phyloP scores from a whole-genome alignment of 2,888 invertebrate species.

The Polydrusus cervinus region DNA sequence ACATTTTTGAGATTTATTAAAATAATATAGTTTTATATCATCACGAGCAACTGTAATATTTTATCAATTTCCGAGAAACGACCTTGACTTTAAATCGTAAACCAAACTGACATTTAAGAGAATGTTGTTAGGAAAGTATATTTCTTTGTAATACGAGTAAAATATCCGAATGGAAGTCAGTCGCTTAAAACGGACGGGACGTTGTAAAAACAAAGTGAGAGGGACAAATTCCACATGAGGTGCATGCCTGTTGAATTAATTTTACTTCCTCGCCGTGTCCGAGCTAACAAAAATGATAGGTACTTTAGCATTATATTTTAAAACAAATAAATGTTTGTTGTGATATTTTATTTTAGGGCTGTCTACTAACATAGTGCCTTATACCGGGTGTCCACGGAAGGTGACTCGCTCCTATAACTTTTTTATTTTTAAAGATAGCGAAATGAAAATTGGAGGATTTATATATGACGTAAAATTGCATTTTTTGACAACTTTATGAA shows the following conservation, averaged over 20 bases:
- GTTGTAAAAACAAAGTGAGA: conserved; percentile 26
- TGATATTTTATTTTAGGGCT: no score
- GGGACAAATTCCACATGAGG: conserved; percentile 8
- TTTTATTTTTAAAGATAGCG: no score
- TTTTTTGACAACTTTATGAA: no score
- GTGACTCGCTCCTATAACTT: no score
- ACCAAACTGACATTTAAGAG: conserved; percentile 19
- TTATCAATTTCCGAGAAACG: background rate
- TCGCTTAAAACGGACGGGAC: conserved; percentile 10
- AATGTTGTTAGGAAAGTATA: conserved; percentile 26
- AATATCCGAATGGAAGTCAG: conserved; percentile 15
- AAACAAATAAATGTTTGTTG: no score
- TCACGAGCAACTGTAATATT: background rate
- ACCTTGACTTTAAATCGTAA: conserved; percentile 23
- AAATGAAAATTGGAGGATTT: no score
- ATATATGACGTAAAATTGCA: no score
- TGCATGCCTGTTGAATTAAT: background rate
- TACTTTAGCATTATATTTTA: no score
- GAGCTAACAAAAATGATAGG: no score
- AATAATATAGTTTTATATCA: background rate
- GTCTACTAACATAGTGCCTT: no score
- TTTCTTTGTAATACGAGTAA: conserved; percentile 12
- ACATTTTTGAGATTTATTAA: no score
- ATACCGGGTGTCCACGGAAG: no score
- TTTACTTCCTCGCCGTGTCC: background rate